Conservation (phyloP, 2,797 vertebrate genomes). For the Sciaenops ocellatus region DNA sequence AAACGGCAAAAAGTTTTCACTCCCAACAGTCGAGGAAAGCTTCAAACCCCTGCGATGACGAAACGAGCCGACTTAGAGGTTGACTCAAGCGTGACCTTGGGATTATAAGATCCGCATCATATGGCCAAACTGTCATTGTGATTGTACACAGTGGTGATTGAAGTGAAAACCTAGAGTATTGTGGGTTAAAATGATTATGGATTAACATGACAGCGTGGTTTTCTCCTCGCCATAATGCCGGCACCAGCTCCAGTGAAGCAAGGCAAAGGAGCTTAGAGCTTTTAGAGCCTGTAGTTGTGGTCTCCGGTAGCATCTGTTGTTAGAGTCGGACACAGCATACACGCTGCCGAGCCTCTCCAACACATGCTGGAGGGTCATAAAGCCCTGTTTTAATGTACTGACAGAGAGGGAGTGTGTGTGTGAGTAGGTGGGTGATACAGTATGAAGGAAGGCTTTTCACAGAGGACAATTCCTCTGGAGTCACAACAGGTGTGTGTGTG, state of each 20-base stretch:
- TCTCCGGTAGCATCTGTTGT: constrained; percentile 73
- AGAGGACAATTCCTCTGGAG: constrained; percentile 81
- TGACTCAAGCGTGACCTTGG: constrained; percentile 15
- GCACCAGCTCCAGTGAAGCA: constrained; percentile 47
- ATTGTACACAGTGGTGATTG: constrained; percentile 42
- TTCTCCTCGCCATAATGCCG: constrained; percentile 45
- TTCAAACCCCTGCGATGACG: background rate
- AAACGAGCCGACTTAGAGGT: background rate
- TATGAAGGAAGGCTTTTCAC: constrained; percentile 70
- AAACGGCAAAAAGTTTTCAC: constrained; percentile 15
- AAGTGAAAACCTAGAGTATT: constrained; percentile 59
- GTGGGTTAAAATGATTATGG: constrained; percentile 69
- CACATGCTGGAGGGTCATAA: constrained; percentile 67
- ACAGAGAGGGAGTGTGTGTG: constrained; percentile 21
- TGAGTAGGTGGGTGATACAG: constrained; percentile 48
- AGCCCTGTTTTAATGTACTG: constrained; percentile 58
- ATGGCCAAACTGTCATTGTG: constrained; percentile 35
- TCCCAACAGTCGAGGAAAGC: background rate
- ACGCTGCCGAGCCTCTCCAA: constrained; percentile 52
- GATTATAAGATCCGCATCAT: constrained; percentile 41
- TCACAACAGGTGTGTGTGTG: constrained; percentile 81
- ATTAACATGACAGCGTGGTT: constrained; percentile 66
- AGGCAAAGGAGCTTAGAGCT: constrained; percentile 77
- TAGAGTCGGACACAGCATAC: constrained; percentile 44
- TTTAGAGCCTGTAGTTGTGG: constrained; percentile 56